phyloP scores from a whole-genome alignment of 2,888 invertebrate genomes.

The Dioctria linearis region DNA sequence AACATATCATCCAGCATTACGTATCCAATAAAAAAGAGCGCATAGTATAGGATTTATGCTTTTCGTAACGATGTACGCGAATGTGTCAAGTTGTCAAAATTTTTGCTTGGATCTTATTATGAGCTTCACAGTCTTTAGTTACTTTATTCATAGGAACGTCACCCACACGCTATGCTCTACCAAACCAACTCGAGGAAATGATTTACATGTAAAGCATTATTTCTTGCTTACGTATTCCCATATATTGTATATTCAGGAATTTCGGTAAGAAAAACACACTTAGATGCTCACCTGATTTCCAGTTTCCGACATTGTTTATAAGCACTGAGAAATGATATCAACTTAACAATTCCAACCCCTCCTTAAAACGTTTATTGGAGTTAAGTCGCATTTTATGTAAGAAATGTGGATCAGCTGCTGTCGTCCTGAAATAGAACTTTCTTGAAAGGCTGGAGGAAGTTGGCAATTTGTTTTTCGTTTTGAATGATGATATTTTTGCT shows the following conservation, averaged over 20 bases:
- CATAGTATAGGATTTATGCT: conserved; percentile 37
- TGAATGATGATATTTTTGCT: not conserved
- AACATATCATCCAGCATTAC: conserved; percentile 45
- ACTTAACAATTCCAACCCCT: not conserved
- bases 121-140: conserved; percentile 12
- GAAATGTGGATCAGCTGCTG: conserved; percentile 6
- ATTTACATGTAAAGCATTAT: conserved; percentile 5
- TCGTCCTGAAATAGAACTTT: not conserved
- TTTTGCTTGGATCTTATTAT: conserved; percentile 10
- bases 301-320: not conserved
- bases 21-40: conserved; percentile 37
- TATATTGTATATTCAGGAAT: not conserved
- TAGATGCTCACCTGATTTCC: not conserved
- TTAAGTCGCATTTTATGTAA: not conserved
- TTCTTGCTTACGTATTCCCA: not conserved
- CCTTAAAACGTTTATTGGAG: conserved; percentile 1
- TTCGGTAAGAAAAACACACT: not conserved
- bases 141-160: conserved; percentile 20
- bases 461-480: conserved; percentile 1
- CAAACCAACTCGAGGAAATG: not conserved
- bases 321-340: not conserved
- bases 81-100: conserved; percentile 50
- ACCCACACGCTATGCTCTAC: not conserved
- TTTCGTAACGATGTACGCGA: conserved; percentile 26
- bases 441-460: not conserved